These are phyloP conservation scores for Nomada flava DNA, from an alignment of 2,888 invertebrate species.

Conservation along the genomic window DNA sequence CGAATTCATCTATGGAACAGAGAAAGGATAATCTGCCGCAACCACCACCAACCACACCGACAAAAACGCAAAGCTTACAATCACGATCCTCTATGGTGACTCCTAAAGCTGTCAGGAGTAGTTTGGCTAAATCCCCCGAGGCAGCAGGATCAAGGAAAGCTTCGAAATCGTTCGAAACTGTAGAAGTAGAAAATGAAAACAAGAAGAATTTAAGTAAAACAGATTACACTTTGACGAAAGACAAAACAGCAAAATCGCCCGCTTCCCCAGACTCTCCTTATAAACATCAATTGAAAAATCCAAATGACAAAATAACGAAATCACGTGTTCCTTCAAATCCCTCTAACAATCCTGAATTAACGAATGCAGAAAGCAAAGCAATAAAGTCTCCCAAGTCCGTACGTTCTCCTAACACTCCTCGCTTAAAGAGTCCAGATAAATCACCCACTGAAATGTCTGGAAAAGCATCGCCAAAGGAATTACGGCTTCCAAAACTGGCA, in stretches of 20 bases:
- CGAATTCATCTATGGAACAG: constrained; percentile 18
- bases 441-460: constrained; percentile 42
- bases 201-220: constrained; percentile 19
- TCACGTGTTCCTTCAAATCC: not conserved
- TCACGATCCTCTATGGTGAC: constrained; percentile 75
- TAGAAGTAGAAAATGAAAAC: not conserved
- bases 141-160: constrained; percentile 26
- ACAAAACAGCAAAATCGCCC: not conserved
- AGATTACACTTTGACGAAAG: constrained; percentile 38
- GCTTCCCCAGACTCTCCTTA: not conserved
- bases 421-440: constrained; percentile 64
- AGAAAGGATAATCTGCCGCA: constrained; percentile 70
- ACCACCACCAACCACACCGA: constrained; percentile 79
- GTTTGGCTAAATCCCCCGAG: constrained; percentile 74
- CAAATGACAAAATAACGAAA: not conserved
- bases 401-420: constrained; percentile 11
- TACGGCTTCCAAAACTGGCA: constrained; percentile 73
- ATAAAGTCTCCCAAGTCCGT: not conserved
- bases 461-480: constrained; percentile 68
- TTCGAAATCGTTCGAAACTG: constrained; percentile 1
- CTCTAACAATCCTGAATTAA: not conserved
- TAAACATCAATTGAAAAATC: not conserved
- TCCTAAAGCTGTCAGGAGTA: constrained; percentile 75
- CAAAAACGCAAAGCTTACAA: constrained; percentile 66
- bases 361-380: not conserved